Evolutionary conservation across 2,113 vertebrate species (phyloP).

Genomic region (Tiliqua scincoides): DNA sequence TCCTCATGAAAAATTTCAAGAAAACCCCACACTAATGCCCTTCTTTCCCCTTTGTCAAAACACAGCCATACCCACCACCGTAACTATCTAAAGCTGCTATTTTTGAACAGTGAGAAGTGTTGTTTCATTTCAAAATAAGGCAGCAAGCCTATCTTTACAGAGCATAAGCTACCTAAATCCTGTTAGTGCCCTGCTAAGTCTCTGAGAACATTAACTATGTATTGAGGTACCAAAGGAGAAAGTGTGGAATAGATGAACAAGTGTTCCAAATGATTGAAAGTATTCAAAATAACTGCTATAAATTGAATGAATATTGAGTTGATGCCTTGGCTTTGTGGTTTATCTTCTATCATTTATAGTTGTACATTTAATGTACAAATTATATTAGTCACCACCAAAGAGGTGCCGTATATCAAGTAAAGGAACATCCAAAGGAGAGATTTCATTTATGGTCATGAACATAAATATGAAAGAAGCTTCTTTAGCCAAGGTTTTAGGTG

Average conservation of each 20-base stretch:
- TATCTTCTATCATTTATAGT: background rate
- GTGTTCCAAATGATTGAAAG: background rate
- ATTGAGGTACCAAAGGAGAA: background rate
- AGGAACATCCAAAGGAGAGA: no score
- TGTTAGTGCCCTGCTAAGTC: slow-evolving; percentile 46
- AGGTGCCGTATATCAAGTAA: background rate
- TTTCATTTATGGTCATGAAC: no score
- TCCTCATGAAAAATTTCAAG: slow-evolving; percentile 32
- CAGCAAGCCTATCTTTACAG: slow-evolving; percentile 66
- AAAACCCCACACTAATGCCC: background rate
- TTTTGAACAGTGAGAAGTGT: background rate
- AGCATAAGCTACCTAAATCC: slow-evolving; percentile 67
- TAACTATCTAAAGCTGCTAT: no score
- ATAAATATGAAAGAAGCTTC: no score
- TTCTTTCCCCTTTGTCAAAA: no score
- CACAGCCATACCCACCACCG: no score
- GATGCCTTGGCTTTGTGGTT: fast-evolving
- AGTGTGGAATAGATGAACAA: background rate
- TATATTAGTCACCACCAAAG: fast-evolving
- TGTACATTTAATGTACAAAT: fast-evolving
- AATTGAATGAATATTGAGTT: fast-evolving
- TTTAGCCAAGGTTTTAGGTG: no score
- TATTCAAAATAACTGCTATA: background rate
- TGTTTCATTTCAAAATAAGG: slow-evolving; percentile 66
- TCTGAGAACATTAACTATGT: fast-evolving